These are phyloP conservation scores for Coecobrya sp. DNA, from an alignment of 2,888 invertebrate species.

Conservation along the genomic window DNA sequence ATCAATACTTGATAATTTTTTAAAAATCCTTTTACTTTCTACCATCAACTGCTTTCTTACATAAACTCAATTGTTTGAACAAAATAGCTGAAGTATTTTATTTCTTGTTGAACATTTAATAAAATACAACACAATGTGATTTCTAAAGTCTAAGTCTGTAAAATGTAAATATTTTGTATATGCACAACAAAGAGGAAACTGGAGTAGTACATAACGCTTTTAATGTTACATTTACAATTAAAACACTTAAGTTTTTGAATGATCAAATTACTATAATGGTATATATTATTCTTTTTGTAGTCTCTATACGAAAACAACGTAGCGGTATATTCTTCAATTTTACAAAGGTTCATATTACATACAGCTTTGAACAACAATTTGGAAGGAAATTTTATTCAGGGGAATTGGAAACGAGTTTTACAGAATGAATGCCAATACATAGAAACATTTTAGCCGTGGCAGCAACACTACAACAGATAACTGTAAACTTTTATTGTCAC, in stretches of 20 bases:
- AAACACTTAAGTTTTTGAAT: conserved; percentile 58
- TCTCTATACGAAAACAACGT: not conserved
- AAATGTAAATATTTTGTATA: conserved; percentile 28
- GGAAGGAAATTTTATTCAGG: not conserved
- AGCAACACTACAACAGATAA: too few species aligned
- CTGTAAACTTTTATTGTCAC: not conserved
- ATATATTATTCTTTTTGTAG: conserved; percentile 43
- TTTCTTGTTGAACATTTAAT: conserved; percentile 30
- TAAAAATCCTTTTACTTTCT: not conserved
- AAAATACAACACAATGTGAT: conserved; percentile 33
- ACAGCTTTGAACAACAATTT: not conserved
- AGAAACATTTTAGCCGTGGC: not conserved
- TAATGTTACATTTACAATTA: conserved; percentile 51
- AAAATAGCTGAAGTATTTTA: conserved; percentile 32
- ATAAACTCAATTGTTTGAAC: conserved; percentile 30
- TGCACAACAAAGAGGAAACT: conserved; percentile 22
- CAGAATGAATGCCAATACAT: not conserved
- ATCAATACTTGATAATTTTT: conserved; percentile 1
- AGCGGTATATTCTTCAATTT: not conserved
- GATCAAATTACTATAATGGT: not conserved
- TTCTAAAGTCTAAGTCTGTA: not conserved
- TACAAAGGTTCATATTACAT: not conserved
- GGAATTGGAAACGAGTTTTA: not conserved
- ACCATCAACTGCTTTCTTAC: conserved; percentile 13
- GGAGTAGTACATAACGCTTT: conserved; percentile 48